Conservation (phyloP, 1,140 invertebrate species). For the Pinna nobilis region DNA sequence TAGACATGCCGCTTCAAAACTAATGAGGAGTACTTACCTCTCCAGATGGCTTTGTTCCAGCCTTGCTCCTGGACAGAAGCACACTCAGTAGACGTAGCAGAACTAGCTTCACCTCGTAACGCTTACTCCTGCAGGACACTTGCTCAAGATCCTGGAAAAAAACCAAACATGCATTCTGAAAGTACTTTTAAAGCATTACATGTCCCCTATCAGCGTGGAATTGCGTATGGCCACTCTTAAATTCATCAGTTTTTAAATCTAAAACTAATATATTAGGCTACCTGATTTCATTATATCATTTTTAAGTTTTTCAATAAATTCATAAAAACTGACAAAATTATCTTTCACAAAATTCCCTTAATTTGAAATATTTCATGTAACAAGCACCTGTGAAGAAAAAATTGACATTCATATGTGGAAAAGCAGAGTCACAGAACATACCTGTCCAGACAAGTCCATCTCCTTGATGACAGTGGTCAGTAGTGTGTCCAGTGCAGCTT, state of each 20-base stretch:
- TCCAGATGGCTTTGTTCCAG: slow-evolving; percentile 76
- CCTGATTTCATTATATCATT: too few species aligned
- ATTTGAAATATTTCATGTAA: not conserved
- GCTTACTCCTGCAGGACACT: slow-evolving; percentile 51
- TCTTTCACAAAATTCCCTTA: not conserved
- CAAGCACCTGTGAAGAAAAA: too few species aligned
- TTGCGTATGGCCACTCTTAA: too few species aligned
- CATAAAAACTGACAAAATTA: not conserved
- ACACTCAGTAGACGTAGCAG: slow-evolving; percentile 85
- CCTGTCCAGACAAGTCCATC: slow-evolving; percentile 82
- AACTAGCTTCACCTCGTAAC: slow-evolving; percentile 88
- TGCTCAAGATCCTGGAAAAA: slow-evolving; percentile 54
- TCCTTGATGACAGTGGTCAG: slow-evolving; percentile 85
- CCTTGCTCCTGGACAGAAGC: slow-evolving; percentile 85
- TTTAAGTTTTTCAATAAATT: not conserved
- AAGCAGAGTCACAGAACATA: slow-evolving; percentile 31
- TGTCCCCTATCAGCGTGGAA: too few species aligned
- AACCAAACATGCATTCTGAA: too few species aligned
- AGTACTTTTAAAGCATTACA: too few species aligned
- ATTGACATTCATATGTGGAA: not conserved
- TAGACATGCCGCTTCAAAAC: too few species aligned
- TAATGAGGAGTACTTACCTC: too few species aligned
- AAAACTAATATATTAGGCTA: too few species aligned
- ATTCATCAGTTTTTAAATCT: too few species aligned
- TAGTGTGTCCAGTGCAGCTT: slow-evolving; percentile 84